A percentile compares a stretch with the other conserved stretches of the same genome.
phyloP scores from a whole-genome alignment of 2,113 vertebrate species.

The Carettochelys insculpta region DNA sequence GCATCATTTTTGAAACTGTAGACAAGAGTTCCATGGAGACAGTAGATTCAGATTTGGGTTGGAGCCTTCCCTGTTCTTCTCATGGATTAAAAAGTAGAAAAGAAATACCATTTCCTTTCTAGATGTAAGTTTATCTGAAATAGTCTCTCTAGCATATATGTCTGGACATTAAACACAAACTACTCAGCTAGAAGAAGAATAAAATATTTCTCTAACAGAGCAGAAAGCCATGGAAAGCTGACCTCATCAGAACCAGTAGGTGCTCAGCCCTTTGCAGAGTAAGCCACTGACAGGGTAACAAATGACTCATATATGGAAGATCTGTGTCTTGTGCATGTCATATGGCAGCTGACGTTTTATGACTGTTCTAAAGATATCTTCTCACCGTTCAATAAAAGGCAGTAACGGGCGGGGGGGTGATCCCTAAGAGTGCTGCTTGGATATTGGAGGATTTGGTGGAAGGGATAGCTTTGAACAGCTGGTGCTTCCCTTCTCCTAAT shows the following conservation, averaged over 20 bases:
- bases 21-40: neutral
- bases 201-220: neutral
- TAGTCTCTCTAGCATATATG: neutral
- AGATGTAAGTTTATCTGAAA: neutral
- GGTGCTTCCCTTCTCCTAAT: neutral
- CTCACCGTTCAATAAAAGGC: neutral
- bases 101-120: accelerated
- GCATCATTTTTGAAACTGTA: constrained; percentile 26
- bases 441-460: neutral
- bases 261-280: neutral
- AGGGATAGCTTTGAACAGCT: neutral
- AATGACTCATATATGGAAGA: neutral
- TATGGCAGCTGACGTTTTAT: neutral
- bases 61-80: neutral
- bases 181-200: neutral
- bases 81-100: neutral
- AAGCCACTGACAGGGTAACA: neutral
- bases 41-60: neutral
- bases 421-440: neutral
- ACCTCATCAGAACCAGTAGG: neutral
- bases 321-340: neutral
- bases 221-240: neutral
- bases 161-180: neutral
- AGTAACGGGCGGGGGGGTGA: neutral
- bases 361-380: neutral